Evolutionary conservation across 2,888 invertebrate species (phyloP).

Genomic region (Netelia inedita): DNA sequence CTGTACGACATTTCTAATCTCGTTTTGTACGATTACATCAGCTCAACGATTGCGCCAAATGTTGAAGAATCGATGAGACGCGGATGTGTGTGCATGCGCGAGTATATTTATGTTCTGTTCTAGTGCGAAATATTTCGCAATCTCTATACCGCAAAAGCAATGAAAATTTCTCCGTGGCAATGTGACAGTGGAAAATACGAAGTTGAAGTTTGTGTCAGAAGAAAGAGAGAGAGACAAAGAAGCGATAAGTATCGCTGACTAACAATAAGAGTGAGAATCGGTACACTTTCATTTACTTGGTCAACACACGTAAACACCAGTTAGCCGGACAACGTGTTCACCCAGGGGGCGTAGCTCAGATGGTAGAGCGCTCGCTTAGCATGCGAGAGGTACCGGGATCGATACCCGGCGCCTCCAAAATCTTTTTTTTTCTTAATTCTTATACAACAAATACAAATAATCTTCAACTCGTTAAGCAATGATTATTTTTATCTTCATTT

Average conservation of each 20-base stretch:
- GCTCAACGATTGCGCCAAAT: constrained; percentile 40
- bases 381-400: constrained; percentile 76
- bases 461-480: background rate
- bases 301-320: background rate
- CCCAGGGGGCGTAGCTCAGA: constrained; percentile 74
- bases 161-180: constrained; percentile 36
- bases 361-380: constrained; percentile 76
- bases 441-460: background rate
- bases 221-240: constrained; percentile 6
- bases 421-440: constrained; percentile 46
- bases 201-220: background rate
- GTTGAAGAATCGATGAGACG: constrained; percentile 44
- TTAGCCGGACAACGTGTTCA: background rate
- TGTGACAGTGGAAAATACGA: background rate
- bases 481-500: background rate
- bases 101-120: background rate
- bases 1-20: constrained; percentile 50
- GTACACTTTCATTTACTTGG: constrained; percentile 33
- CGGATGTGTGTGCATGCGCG: background rate
- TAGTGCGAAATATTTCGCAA: background rate
- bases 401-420: constrained; percentile 74
- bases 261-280: constrained; percentile 12
- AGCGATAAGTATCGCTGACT: constrained; percentile 47
- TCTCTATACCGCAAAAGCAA: background rate
- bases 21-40: constrained; percentile 57